Evolutionary conservation across 2,888 invertebrate genomes (phyloP), one percentile per base, ranked within the genome.

Genomic region (Tineola bisselliella): DNA sequence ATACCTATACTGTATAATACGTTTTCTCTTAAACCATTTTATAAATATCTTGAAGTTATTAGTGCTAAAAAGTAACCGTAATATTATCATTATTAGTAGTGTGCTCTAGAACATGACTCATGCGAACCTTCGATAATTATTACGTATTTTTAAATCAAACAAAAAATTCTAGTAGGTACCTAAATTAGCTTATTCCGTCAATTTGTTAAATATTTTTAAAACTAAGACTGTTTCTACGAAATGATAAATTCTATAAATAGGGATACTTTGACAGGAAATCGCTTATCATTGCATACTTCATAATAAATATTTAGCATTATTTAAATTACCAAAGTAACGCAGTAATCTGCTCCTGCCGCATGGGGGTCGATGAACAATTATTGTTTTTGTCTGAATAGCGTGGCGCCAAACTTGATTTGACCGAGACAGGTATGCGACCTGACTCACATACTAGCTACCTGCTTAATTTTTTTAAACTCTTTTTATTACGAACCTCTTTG

Each of bases 351-450:
- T 12, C 3, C 15, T 54, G 31, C 58, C 25, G 6, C 58, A n/a
- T 33, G 33, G 58, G 58, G 58, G 58, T 58, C 58, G 58, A 15
- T 33, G 31, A 33, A 58, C 58, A 58, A 58, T 58, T 25, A 58
- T 25, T 33, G 31, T 33, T 58, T 56, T 58, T 13, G 33, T 15
- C 15, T 33, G 58, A 54, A 54, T 10, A 48, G 3, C 48, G 5
- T 19, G 58, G 33, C 58, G 58, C 58, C 58, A 58, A 58, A 58
- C 58, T 17, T 13, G 56, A 56, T 56, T 18, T 56, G 33, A n/a
- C 33, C 17, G 54, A 13, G 48, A 38, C 15, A 48, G 33, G 31
- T 58, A 58, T 33, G 33, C 58, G 33, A 12, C 31, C 58, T 58
- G 58, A 58, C 58, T 58, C 58, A 58, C 17, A 11, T 12, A 25